phyloP scores from a whole-genome alignment of 2,113 vertebrate species.

The Cygnus buccinator region DNA sequence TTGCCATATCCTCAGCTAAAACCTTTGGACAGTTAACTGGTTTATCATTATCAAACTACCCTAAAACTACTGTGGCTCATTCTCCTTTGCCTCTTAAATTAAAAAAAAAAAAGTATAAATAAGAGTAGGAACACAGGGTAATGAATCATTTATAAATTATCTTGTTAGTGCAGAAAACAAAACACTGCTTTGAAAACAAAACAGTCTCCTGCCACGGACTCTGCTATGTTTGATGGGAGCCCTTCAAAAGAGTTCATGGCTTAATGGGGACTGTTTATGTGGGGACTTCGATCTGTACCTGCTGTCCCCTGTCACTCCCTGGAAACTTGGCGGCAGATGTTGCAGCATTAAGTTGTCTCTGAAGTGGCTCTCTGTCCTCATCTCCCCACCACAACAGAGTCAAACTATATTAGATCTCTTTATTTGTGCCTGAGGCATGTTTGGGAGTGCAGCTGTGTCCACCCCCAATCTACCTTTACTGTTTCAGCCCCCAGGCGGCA shows the following conservation, averaged over 20 bases:
- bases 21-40: background rate
- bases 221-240: conserved; percentile 76
- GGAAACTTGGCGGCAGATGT: conserved; percentile 95
- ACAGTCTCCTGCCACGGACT: conserved; percentile 75
- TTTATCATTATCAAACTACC: conserved; percentile 41
- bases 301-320: conserved; percentile 88
- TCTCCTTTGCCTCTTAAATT: conserved; percentile 22
- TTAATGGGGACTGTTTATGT: conserved; percentile 76
- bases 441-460: conserved; percentile 94
- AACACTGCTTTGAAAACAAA: conserved; percentile 87
- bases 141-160: conserved; percentile 87
- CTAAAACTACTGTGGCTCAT: background rate
- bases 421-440: conserved; percentile 93
- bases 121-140: conserved; percentile 49
- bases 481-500: conserved; percentile 88
- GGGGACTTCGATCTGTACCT: conserved; percentile 84
- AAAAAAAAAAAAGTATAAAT: background rate
- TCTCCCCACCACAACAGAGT: conserved; percentile 88
- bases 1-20: conserved; percentile 33
- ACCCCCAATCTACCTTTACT: conserved; percentile 91
- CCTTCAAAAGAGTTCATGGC: conserved; percentile 83
- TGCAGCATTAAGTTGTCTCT: conserved; percentile 87
- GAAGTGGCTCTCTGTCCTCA: conserved; percentile 89
- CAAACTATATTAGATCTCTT: conserved; percentile 91
- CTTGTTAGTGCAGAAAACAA: conserved; percentile 80